Evolutionary conservation across 2,888 invertebrate species (phyloP), one percentile per base, ranked within the genome.

Genomic region (Antheraea yamamai): DNA sequence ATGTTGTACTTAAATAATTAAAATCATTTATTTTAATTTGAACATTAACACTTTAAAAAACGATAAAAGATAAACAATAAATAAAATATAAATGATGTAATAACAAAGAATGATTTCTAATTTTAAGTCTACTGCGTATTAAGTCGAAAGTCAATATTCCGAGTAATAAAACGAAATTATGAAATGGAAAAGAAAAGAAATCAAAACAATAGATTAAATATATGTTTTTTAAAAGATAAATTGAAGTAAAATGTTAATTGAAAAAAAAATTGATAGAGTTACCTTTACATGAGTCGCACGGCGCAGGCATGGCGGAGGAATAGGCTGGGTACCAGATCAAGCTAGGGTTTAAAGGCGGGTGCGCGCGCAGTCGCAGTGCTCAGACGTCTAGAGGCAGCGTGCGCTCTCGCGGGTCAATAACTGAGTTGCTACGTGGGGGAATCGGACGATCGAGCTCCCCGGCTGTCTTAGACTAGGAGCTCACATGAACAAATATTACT

Each of bases 271-370:
- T 71, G 16, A 52, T 61, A 73, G 74, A 78, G 86, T 89, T 85
- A 95, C 94, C 91, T 89, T 93, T 93, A 78, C 93, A 94, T 77
- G 92, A 89, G 76, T 94, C 94, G 78, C 94, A 94, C 77, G 94
- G 94, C 47, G 93, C 92, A 82, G 94, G 94, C 94, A 94, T 92
- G 79, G 84, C 82, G 82, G 79, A 76, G 76, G 79, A 81, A 79
- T 85, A 79, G 86, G 78, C 81, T 81, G 82, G 80, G 82, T 80
- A 81, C 80, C 82, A 80, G 82, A 79, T 81, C 83, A 84, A 83
- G 83, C 86, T 82, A 82, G 81, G 81, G 80, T 74, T 79, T 26
- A 47, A n/a, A 81, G 76, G 78, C 78, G 80, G 75, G 78, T 87
- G 90, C 91, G 90, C 92, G 92, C 92, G 90, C 91, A 87, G 78